Conservation (phyloP, 1,140 invertebrate genomes). For the Aphis craccivora region DNA sequence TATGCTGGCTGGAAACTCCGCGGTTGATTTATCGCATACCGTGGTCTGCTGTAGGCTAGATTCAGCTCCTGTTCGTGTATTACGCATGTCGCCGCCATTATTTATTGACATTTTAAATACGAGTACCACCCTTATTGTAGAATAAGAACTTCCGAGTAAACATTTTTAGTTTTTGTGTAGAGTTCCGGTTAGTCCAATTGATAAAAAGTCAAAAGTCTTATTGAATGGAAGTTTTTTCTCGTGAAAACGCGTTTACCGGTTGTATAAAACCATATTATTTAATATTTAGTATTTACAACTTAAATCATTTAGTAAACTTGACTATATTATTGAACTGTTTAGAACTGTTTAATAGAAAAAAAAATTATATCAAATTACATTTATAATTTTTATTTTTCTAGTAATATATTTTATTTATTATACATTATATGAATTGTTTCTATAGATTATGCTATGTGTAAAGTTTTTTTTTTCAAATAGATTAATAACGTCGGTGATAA, state of each 20-base stretch:
- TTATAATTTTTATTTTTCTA: not conserved
- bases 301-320: too few relatives aligned
- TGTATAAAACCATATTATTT: not conserved
- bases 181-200: not conserved
- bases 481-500: not conserved
- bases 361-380: not conserved
- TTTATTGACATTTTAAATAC: conserved; percentile 51
- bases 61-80: conserved; percentile 35
- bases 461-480: not conserved
- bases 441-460: not conserved
- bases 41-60: conserved; percentile 32
- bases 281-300: not conserved
- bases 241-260: not conserved
- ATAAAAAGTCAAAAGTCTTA: not conserved
- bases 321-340: not conserved
- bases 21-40: conserved; percentile 50
- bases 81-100: conserved; percentile 15
- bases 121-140: not conserved
- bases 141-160: conserved; percentile 1
- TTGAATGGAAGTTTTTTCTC: not conserved
- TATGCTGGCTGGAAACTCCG: conserved; percentile 29
- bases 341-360: not conserved
- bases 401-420: not conserved
- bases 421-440: not conserved
- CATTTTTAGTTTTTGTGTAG: not conserved